Conservation (phyloP, 1,140 invertebrate species). For the Pachypsylla venusta region DNA sequence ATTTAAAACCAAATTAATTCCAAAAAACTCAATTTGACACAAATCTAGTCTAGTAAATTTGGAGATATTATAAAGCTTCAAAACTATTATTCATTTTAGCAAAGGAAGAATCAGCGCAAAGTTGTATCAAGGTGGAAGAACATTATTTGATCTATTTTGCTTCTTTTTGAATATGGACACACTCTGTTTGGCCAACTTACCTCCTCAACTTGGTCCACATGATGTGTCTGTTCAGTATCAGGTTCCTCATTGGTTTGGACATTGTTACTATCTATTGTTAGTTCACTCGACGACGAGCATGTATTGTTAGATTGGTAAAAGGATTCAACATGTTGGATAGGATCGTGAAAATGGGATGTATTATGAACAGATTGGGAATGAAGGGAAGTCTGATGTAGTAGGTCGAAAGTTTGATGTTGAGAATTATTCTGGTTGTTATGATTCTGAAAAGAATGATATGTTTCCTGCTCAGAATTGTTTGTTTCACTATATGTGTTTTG, state of each 20-base stretch:
- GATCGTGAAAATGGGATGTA: conserved; percentile 5
- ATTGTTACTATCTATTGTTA: conserved; percentile 23
- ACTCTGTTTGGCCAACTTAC: too few species aligned
- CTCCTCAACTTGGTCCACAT: too few species aligned
- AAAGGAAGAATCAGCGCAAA: too few species aligned
- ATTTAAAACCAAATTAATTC: too few species aligned
- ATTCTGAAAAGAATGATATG: neutral
- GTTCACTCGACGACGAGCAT: neutral
- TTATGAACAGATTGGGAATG: conserved; percentile 24
- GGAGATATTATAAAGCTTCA: too few species aligned
- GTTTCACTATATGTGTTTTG: neutral
- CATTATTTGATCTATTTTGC: too few species aligned
- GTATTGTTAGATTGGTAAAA: conserved; percentile 5
- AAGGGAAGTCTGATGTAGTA: neutral
- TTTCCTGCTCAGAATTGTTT: neutral
- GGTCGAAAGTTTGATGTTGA: neutral
- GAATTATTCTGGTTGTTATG: conserved; percentile 11
- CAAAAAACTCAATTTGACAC: too few species aligned
- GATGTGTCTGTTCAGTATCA: too few species aligned
- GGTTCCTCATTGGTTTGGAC: conserved; percentile 25
- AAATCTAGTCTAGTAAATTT: too few species aligned
- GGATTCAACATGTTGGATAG: neutral
- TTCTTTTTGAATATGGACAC: too few species aligned
- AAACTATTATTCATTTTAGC: too few species aligned
- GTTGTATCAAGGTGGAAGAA: too few species aligned